A percentile compares a stretch with the other conserved stretches of the same genome.
Evolutionary conservation across 1,140 invertebrate species (phyloP).

Genomic region (Globodera rostochiensis): DNA sequence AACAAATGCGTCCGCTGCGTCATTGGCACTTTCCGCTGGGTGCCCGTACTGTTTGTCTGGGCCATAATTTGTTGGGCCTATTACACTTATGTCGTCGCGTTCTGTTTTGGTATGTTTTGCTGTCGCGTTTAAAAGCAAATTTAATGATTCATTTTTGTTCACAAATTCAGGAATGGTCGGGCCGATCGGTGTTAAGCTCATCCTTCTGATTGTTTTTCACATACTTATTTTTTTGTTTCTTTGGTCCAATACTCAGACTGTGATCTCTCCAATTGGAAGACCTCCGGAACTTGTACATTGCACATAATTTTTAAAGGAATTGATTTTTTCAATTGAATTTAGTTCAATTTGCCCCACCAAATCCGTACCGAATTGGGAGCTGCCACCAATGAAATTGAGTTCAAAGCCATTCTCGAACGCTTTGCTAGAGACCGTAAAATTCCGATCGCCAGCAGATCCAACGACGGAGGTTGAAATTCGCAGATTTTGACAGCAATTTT

Average conservation of each 20-base stretch:
- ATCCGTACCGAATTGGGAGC: conserved; percentile 31
- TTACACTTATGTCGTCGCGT: conserved; percentile 33
- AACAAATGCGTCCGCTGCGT: conserved; percentile 33
- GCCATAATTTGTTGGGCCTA: conserved; percentile 39
- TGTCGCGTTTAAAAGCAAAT: not conserved
- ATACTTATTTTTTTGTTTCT: conserved; percentile 40
- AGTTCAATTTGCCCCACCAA: conserved; percentile 33
- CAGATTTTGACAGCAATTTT: too few species aligned
- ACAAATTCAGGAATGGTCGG: conserved; percentile 29
- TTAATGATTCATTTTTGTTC: conserved; percentile 9
- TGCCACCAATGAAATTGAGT: conserved; percentile 29
- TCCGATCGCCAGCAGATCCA: conserved; percentile 33
- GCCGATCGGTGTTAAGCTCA: not conserved
- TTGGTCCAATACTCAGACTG: conserved; percentile 40
- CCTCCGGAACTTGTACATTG: conserved; percentile 26
- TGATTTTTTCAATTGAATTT: conserved; percentile 14
- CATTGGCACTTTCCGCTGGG: conserved; percentile 35
- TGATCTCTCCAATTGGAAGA: conserved; percentile 37
- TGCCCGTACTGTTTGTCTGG: conserved; percentile 36
- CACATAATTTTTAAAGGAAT: conserved; percentile 2
- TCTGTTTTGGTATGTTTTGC: conserved; percentile 32
- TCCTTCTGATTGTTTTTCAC: conserved; percentile 35
- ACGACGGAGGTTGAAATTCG: conserved; percentile 29
- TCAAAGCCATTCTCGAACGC: conserved; percentile 31
- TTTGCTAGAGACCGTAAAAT: conserved; percentile 37